A percentile compares a stretch with the other conserved stretches of the same genome.
These are phyloP conservation scores for Penaeus monodon DNA, from an alignment of 2,888 invertebrate species.

Conservation along the genomic window DNA sequence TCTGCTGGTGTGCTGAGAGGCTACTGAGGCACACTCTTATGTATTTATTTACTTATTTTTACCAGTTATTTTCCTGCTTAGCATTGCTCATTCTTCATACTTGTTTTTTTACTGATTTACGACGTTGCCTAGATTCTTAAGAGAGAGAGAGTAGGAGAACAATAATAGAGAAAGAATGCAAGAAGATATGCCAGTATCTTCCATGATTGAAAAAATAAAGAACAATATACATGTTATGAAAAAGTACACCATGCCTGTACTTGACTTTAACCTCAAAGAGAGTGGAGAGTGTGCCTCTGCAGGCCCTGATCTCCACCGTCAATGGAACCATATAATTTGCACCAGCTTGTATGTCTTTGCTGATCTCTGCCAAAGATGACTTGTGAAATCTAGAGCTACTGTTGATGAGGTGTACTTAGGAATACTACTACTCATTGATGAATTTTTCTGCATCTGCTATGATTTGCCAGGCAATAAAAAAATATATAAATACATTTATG, in stretches of 20 bases:
- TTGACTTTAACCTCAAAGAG: too few species aligned
- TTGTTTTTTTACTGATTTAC: too few species aligned
- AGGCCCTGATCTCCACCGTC: background rate
- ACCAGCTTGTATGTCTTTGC: constrained; percentile 7
- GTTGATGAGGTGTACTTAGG: too few species aligned
- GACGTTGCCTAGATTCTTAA: too few species aligned
- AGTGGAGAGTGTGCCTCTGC: constrained; percentile 23
- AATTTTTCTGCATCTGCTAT: too few species aligned
- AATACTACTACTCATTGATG: too few species aligned
- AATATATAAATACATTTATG: too few species aligned
- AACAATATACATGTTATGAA: background rate
- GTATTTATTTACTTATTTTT: background rate
- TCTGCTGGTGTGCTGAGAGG: background rate
- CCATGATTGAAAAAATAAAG: background rate
- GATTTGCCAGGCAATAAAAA: too few species aligned
- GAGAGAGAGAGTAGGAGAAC: background rate
- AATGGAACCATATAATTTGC: constrained; percentile 7
- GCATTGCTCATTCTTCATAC: constrained; percentile 13
- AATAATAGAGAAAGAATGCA: background rate
- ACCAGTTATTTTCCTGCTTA: constrained; percentile 16
- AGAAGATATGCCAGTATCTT: background rate
- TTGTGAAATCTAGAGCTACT: background rate
- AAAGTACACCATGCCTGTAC: too few species aligned
- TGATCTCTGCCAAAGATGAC: background rate
- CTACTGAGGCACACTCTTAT: constrained; percentile 21